Conservation (phyloP, 1,140 invertebrate genomes). For the Aphelinus atriplicis region DNA sequence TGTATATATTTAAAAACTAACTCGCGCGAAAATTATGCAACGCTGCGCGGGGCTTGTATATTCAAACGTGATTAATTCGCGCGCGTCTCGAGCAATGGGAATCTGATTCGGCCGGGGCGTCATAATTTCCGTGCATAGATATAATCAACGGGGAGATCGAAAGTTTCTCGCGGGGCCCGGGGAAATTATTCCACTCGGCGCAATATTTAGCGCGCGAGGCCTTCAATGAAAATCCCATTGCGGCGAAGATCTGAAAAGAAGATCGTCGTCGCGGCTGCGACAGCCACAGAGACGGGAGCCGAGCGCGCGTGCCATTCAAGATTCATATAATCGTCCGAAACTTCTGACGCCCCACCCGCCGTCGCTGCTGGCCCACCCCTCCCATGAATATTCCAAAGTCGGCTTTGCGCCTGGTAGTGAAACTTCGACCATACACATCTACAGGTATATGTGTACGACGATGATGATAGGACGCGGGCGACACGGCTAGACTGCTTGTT, state of each 20-base stretch:
- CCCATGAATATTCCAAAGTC: constrained; percentile 17
- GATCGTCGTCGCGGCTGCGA: not conserved
- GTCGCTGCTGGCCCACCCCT: not conserved
- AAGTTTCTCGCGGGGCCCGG: not conserved
- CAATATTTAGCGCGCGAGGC: constrained; percentile 17
- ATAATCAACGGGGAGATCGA: not conserved
- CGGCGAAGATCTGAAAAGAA: constrained; percentile 21
- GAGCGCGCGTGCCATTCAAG: constrained; percentile 8
- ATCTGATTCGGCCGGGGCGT: too few species aligned
- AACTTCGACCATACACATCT: not conserved
- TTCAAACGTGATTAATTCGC: too few species aligned
- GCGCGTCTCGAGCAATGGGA: too few species aligned
- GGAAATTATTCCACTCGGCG: constrained; percentile 9
- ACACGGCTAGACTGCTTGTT: too few species aligned
- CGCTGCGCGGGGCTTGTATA: too few species aligned
- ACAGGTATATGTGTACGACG: too few species aligned
- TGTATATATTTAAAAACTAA: too few species aligned
- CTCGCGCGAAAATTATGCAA: too few species aligned
- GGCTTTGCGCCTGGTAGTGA: not conserved
- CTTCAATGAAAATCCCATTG: constrained; percentile 13
- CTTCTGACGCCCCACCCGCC: not conserved
- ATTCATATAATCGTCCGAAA: constrained; percentile 29
- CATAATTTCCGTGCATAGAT: constrained; percentile 5
- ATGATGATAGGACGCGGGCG: too few species aligned
- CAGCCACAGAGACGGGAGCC: too few species aligned